A percentile compares a stretch with the other conserved stretches of the same genome.
These are phyloP conservation scores for Chrysogorgia sp. DNA, from an alignment of 92 coral and sea anemone genomes.

Conservation along the genomic window DNA sequence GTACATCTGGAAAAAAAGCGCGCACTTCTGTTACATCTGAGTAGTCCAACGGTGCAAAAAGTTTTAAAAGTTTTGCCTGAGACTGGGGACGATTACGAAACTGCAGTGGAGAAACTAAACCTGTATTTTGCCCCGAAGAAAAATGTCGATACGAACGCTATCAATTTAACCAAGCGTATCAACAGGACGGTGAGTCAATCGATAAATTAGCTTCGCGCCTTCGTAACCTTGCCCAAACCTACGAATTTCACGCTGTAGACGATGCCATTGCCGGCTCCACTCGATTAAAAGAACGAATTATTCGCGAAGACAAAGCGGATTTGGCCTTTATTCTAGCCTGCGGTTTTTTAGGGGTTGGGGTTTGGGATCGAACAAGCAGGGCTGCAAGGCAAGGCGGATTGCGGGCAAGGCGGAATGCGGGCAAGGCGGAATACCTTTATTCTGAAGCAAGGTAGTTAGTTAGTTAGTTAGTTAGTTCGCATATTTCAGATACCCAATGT, in stretches of 20 bases:
- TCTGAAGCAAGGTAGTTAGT: conserved; percentile 43
- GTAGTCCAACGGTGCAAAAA: conserved; percentile 44
- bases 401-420: too few relatives aligned
- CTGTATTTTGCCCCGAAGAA: conserved; percentile 46
- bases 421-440: too few relatives aligned
- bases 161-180: conserved; percentile 42
- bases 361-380: too few relatives aligned
- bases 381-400: too few relatives aligned
- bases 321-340: conserved; percentile 44
- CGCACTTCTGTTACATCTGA: conserved; percentile 35
- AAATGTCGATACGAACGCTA: conserved; percentile 41
- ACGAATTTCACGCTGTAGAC: conserved; percentile 35
- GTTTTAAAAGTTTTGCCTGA: conserved; percentile 37
- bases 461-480: too few relatives aligned
- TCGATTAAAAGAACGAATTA: conserved; percentile 46
- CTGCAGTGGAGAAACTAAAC: conserved; percentile 38
- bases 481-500: too few relatives aligned
- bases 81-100: conserved; percentile 37
- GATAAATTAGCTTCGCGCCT: conserved; percentile 38
- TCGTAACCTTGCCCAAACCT: conserved; percentile 42
- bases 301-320: conserved; percentile 46
- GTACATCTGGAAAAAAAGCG: conserved; percentile 36
- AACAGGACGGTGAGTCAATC: conserved; percentile 47
- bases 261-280: conserved; percentile 43
- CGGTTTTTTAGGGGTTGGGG: too few relatives aligned